Evolutionary conservation across 2,888 invertebrate genomes (phyloP).

Genomic region (Metopia argyrocephala): DNA sequence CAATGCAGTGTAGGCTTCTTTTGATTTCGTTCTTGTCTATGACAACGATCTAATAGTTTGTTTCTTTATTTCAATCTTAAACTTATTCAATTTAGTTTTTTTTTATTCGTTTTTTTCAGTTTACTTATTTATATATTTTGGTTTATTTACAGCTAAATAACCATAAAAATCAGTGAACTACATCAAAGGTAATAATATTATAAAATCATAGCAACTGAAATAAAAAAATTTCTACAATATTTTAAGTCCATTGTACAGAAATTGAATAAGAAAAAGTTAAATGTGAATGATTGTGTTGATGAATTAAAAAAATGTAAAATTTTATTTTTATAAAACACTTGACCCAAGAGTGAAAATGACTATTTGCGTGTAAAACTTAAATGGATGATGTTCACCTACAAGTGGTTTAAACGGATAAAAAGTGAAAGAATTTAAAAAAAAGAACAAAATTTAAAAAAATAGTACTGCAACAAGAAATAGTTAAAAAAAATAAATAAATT

Average conservation of each 20-base stretch:
- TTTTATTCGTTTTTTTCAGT: background rate
- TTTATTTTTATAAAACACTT: conserved; percentile 57
- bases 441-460: conserved; percentile 13
- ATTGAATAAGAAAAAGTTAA: too few species aligned
- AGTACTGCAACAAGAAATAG: background rate
- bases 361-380: conserved; percentile 51
- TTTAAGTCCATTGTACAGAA: too few species aligned
- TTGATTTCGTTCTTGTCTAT: background rate
- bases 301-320: conserved; percentile 17
- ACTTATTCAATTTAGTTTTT: background rate
- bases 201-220: conserved; percentile 23
- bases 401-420: conserved; percentile 22
- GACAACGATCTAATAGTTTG: too few species aligned
- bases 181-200: conserved; percentile 47
- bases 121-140: background rate
- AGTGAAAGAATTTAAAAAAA: conserved; percentile 15
- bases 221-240: conserved; percentile 9
- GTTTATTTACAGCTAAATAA: conserved; percentile 38
- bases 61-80: background rate
- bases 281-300: too few species aligned
- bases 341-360: conserved; percentile 42
- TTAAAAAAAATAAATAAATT: background rate
- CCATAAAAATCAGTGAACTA: conserved; percentile 63
- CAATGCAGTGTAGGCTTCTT: background rate
- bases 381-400: conserved; percentile 46